phyloP scores from a whole-genome alignment of 1,140 invertebrate species.

The Diploscapter pachys region DNA sequence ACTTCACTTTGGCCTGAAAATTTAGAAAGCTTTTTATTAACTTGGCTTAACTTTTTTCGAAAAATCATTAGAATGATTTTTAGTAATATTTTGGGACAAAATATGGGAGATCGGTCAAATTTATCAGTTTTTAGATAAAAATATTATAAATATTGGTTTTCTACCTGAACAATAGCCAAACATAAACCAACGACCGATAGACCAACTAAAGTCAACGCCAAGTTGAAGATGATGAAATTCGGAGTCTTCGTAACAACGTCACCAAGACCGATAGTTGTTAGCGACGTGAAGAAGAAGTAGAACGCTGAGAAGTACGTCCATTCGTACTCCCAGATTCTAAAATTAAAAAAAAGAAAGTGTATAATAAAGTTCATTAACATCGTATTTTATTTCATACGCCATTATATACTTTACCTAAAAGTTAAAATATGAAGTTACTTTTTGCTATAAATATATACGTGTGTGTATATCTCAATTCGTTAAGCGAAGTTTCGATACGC shows the following conservation, averaged over 20 bases:
- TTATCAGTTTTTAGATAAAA: neutral
- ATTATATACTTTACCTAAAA: no score
- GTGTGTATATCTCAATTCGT: no score
- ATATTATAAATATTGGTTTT: neutral
- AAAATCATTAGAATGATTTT: neutral
- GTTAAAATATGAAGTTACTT: no score
- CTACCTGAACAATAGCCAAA: slow-evolving; percentile 28
- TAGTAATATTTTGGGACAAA: no score
- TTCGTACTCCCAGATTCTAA: slow-evolving; percentile 66
- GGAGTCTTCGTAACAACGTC: slow-evolving; percentile 38
- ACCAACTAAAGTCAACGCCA: slow-evolving; percentile 31
- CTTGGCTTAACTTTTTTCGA: neutral
- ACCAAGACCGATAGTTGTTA: slow-evolving; percentile 74
- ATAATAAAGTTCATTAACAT: neutral
- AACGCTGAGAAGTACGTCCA: slow-evolving; percentile 82
- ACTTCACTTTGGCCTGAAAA: slow-evolving; percentile 31
- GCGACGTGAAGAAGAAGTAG: slow-evolving; percentile 87
- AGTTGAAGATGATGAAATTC: slow-evolving; percentile 37
- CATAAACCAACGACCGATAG: slow-evolving; percentile 34
- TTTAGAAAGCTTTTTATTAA: neutral
- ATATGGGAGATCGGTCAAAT: neutral
- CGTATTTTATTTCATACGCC: no score
- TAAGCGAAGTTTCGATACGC: no score
- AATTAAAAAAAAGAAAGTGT: neutral
- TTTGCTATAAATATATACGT: no score